A percentile compares a stretch with the other conserved stretches of the same genome.
Conservation (phyloP, 2,888 invertebrate genomes). For the Meliscaeva auricollis region DNA sequence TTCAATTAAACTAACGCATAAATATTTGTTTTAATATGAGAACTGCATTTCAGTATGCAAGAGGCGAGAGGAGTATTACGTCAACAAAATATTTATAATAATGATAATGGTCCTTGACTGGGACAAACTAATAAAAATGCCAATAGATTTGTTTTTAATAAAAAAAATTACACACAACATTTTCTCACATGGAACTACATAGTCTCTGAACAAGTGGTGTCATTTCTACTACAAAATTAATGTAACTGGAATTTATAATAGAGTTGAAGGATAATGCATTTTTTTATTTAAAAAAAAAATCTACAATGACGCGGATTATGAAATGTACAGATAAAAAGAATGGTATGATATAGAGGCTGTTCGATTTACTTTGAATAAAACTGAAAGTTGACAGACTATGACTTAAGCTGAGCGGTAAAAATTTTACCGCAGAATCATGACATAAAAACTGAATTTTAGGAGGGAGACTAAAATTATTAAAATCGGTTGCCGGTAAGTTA, state of each 20-base stretch:
- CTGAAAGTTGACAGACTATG: too few relatives aligned
- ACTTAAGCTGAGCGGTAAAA: too few relatives aligned
- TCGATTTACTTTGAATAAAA: too few relatives aligned
- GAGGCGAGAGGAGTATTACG: background rate
- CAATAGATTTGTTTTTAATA: background rate
- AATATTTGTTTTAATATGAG: background rate
- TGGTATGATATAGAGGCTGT: too few relatives aligned
- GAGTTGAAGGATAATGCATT: background rate
- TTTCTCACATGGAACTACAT: background rate
- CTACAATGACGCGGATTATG: too few relatives aligned
- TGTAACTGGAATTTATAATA: background rate
- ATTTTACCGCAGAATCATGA: too few relatives aligned
- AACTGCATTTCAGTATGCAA: background rate
- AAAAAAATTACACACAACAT: constrained; percentile 15
- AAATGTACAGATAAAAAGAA: too few relatives aligned
- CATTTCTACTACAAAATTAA: background rate
- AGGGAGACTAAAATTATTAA: too few relatives aligned
- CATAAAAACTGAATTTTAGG: too few relatives aligned
- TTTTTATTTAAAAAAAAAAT: background rate
- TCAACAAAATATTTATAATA: constrained; percentile 6
- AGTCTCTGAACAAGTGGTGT: background rate
- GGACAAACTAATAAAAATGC: background rate
- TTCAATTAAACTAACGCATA: constrained; percentile 29
- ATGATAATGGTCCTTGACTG: constrained; percentile 15
- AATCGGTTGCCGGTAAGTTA: too few relatives aligned